phyloP scores from a whole-genome alignment of 2,113 vertebrate species.

The Phrynosoma platyrhinos region DNA sequence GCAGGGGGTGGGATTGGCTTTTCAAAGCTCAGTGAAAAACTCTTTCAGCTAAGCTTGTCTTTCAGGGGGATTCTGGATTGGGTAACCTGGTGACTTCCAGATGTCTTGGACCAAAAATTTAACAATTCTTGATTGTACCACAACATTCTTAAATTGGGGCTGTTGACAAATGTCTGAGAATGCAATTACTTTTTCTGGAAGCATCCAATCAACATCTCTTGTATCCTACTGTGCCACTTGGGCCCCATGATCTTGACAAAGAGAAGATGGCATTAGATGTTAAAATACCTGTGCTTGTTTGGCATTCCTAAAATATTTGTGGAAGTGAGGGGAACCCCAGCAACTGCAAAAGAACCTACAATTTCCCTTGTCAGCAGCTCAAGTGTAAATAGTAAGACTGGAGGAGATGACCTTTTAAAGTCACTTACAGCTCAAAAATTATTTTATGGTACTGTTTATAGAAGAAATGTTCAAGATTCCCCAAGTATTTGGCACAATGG shows the following conservation, averaged over 20 bases:
- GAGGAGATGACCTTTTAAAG: constrained; percentile 2
- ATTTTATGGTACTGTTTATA: not conserved
- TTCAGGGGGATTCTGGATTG: too few species aligned
- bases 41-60: too few species aligned
- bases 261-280: fast-evolving
- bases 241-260: fast-evolving
- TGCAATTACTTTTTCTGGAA: too few species aligned
- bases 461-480: not conserved
- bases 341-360: not conserved
- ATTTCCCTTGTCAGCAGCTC: not conserved
- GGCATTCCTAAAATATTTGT: not conserved
- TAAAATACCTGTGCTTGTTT: not conserved
- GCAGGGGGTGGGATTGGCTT: too few species aligned
- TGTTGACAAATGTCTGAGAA: too few species aligned
- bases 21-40: too few species aligned
- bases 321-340: not conserved
- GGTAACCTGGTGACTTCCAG: too few species aligned
- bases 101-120: too few species aligned
- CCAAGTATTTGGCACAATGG: not conserved
- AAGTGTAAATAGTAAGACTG: not conserved
- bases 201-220: too few species aligned
- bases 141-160: too few species aligned
- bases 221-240: too few species aligned
- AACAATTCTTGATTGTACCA: too few species aligned
- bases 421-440: not conserved